phyloP scores from a whole-genome alignment of 2,888 invertebrate genomes.

The Scaptomyza reducta region DNA sequence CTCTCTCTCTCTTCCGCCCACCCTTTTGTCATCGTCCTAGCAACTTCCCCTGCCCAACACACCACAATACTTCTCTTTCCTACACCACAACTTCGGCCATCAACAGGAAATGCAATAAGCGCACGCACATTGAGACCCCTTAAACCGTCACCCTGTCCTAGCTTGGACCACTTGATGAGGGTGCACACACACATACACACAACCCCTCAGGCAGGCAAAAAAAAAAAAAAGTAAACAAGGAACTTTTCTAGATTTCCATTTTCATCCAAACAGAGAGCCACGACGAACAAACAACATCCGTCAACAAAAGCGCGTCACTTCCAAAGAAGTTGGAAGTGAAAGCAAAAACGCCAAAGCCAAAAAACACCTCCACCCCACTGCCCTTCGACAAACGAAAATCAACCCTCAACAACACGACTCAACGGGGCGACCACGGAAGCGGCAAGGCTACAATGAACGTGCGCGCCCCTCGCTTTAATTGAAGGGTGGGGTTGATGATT shows the following conservation, averaged over 20 bases:
- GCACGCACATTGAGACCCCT: slow-evolving; percentile 57
- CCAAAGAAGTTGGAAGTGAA: slow-evolving; percentile 58
- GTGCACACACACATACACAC: slow-evolving; percentile 7
- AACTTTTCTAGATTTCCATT: slow-evolving; percentile 54
- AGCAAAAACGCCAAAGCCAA: slow-evolving; percentile 46
- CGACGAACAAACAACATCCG: slow-evolving; percentile 53
- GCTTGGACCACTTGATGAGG: slow-evolving; percentile 39
- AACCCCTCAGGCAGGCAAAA: slow-evolving; percentile 13
- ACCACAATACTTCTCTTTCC: background rate
- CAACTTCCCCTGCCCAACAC: slow-evolving; percentile 22
- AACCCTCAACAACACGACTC: slow-evolving; percentile 52
- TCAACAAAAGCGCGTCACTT: slow-evolving; percentile 65
- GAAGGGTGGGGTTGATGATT: slow-evolving; percentile 29
- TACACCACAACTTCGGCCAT: slow-evolving; percentile 20
- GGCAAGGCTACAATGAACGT: slow-evolving; percentile 30
- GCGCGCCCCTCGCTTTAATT: slow-evolving; percentile 13
- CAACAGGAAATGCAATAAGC: slow-evolving; percentile 71
- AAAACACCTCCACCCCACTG: slow-evolving; percentile 1
- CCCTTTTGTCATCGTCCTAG: slow-evolving; percentile 28
- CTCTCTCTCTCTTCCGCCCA: background rate
- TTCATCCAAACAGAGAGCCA: slow-evolving; percentile 14
- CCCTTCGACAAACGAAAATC: slow-evolving; percentile 60
- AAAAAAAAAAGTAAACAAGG: slow-evolving; percentile 49
- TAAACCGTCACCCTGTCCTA: background rate
- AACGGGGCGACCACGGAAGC: slow-evolving; percentile 23